Base-by-base conservation (phyloP, 1,140 invertebrate species). In the Drosophila lowei region DNA sequence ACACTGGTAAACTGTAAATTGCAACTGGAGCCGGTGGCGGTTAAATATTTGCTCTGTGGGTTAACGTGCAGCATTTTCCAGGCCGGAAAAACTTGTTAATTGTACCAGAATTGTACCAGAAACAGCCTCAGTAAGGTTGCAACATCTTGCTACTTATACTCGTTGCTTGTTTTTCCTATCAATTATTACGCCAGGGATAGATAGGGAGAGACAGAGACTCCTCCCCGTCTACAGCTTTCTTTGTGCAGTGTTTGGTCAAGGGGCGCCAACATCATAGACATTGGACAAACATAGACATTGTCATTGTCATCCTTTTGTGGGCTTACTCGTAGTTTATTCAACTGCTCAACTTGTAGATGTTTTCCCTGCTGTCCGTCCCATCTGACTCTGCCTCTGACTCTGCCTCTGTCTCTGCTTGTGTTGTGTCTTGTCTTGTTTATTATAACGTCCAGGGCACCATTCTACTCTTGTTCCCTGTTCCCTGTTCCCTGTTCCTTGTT, bases 291-390 rank as follows among this genome's bases (percentile, higher is more conserved):
- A 79, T 64, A 74, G 76, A 83, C 74, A 88, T 72, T 74, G 81
- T 81, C 72, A 88, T 86, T 88, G 83, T 88, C 78, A 76, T 83
- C 80, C 80, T 73, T 73, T 85, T 85, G 72, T 79, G 72, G 66
- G 63, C 61, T 78, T 38, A 38, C 34, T 38, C 34, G 34, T 88
- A 80, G 83, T 86, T 86, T 86, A 88, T 88, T 76, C 83, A 86
- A 86, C 78, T 86, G 83, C 75, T 63, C 81, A 85, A 77, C 72
- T 86, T 80, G 81, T 73, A 72, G 67, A 79, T 64, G 55, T 58
- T 43, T 44, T 49, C 21, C 61, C 34, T 46, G 28, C 30, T 18
- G 21, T 38, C 6, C 28, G 48, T 1, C 16, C 42, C 50, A 15
- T 56, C 21, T 44, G 13, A 41, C 44, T 18, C 18, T 18, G 18